A percentile compares a stretch with the other conserved stretches of the same genome.
Conservation (phyloP, 2,113 vertebrate species). For the Thalassoma bifasciatum region DNA sequence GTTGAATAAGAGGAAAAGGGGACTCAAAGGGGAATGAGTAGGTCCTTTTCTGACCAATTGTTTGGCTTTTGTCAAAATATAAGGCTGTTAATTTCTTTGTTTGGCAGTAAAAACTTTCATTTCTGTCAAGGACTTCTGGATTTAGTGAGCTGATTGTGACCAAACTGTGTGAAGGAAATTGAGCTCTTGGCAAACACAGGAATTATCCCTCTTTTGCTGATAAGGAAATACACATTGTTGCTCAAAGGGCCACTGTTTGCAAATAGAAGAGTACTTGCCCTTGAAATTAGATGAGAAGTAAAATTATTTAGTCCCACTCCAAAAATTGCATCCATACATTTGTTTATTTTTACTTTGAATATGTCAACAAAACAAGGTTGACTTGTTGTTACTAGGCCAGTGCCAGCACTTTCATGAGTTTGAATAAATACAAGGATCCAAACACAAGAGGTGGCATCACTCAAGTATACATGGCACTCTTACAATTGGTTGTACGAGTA, state of each 20-base stretch:
- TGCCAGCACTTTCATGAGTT: too few relatives aligned
- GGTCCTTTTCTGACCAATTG: not conserved
- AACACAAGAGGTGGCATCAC: too few relatives aligned
- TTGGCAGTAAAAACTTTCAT: not conserved
- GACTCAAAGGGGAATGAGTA: not conserved
- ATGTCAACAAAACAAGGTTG: too few relatives aligned
- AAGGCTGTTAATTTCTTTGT: not conserved
- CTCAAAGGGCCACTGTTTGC: not conserved
- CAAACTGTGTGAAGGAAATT: slow-evolving; percentile 2
- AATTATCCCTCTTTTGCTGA: not conserved
- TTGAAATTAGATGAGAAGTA: too few relatives aligned
- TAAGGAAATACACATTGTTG: not conserved
- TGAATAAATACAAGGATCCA: too few relatives aligned
- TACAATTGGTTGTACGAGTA: too few relatives aligned
- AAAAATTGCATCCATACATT: too few relatives aligned
- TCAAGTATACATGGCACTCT: too few relatives aligned
- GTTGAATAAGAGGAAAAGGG: slow-evolving; percentile 17
- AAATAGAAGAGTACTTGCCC: too few relatives aligned
- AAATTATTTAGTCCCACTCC: too few relatives aligned
- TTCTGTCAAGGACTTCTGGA: not conserved
- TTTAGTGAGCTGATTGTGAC: not conserved
- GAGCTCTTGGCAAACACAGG: not conserved
- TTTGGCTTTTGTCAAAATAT: slow-evolving; percentile 13
- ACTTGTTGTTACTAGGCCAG: too few relatives aligned
- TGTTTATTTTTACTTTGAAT: too few relatives aligned